Conservation (phyloP, 2,113 vertebrate genomes). For the Malurus alboscapulatus region DNA sequence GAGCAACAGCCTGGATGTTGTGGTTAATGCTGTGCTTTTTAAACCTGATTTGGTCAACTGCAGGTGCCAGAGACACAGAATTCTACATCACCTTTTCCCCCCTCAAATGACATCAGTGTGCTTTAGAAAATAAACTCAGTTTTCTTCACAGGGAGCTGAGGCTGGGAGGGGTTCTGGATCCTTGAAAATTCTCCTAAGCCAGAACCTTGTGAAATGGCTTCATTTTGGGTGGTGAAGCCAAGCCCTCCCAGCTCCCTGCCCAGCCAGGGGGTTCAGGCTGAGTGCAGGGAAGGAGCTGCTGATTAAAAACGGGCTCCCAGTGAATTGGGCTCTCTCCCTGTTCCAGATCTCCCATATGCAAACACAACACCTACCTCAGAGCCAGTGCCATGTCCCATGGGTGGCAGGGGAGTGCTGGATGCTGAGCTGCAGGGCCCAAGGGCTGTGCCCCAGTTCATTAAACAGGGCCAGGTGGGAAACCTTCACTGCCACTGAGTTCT, state of each 20-base stretch:
- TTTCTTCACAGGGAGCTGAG: background rate
- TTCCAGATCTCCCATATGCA: background rate
- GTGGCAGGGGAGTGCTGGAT: accelerated
- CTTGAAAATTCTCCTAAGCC: background rate
- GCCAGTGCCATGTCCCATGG: accelerated
- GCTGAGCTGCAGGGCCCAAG: accelerated
- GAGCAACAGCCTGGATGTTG: background rate
- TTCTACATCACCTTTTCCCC: accelerated
- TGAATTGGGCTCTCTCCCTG: background rate
- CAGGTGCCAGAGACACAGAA: background rate
- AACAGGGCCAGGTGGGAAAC: accelerated
- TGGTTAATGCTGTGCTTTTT: background rate
- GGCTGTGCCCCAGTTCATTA: background rate
- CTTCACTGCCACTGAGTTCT: accelerated
- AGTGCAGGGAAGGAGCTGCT: background rate
- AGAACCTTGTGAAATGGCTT: background rate
- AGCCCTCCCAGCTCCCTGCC: background rate
- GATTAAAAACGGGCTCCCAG: background rate
- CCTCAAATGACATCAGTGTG: accelerated
- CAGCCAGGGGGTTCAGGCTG: accelerated
- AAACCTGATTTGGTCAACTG: background rate
- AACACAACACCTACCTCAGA: conserved; percentile 35
- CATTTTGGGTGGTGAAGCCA: background rate
- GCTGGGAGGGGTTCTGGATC: background rate
- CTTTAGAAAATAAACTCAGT: background rate